These are phyloP conservation scores for Chrysina gloriosa DNA, from an alignment of 2,888 invertebrate species.

Conservation along the genomic window DNA sequence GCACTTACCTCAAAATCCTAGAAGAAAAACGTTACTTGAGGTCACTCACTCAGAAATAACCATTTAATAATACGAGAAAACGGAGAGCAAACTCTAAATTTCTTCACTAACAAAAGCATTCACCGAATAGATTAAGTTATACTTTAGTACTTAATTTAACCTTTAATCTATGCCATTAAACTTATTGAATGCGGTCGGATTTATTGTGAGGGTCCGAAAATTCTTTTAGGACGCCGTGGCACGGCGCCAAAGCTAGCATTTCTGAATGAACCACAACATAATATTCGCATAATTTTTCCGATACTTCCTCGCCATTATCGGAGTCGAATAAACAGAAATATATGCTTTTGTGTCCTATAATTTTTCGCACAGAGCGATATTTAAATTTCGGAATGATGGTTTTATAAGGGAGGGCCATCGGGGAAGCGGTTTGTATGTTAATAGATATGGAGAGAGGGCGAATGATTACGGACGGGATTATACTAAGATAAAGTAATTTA, in stretches of 20 bases:
- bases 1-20: too few species aligned
- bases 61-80: too few species aligned
- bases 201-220: neutral
- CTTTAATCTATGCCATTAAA: constrained; percentile 10
- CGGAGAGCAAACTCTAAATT: neutral
- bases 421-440: constrained; percentile 9
- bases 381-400: constrained; percentile 3
- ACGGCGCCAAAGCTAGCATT: constrained; percentile 21
- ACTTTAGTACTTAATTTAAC: constrained; percentile 3
- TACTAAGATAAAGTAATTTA: too few species aligned
- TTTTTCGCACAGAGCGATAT: neutral
- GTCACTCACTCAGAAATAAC: too few species aligned
- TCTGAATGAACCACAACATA: constrained; percentile 27
- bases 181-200: constrained; percentile 13
- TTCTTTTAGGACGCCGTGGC: neutral
- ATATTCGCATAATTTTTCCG: constrained; percentile 29
- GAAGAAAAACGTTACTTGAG: too few species aligned
- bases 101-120: neutral
- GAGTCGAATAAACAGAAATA: constrained; percentile 23
- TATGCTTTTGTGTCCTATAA: constrained; percentile 2
- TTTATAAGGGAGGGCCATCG: neutral
- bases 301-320: constrained; percentile 27
- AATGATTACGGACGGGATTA: neutral
- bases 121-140: neutral
- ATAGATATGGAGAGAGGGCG: constrained; percentile 3